Base-by-base conservation (phyloP, 2,113 vertebrate species). In the Aleadryas rufinucha region DNA sequence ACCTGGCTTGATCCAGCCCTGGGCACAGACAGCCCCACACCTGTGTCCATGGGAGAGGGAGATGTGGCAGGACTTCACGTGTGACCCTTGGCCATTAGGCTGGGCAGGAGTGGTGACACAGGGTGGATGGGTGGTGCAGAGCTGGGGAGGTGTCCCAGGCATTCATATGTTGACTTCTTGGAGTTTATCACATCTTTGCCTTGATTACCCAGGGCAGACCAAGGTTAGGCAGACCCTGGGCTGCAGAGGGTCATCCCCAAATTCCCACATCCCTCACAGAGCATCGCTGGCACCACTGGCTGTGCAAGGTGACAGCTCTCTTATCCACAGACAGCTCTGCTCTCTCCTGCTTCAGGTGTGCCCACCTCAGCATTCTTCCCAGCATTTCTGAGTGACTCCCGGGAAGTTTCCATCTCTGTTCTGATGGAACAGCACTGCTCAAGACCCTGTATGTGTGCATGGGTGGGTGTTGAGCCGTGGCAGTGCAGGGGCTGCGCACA, bases 21-120 rank as follows among this genome's bases (percentile, higher is more conserved):
- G 42, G 33, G 16, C 56, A 8, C 53, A 53, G 27, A 27, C 22
- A 74, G 9, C 35, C 63, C 60, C 71, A 33, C 16, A 49, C 7
- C 11, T 21, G 17, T 37, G 60, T 50, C 28, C 2, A 0, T 37
- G 65, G 63, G 41, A 28, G 31, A 59, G 52, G 26, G n/a, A 57
- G 31, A 26, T 1, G 33, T 35, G 41, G 7, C 52, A 49, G 33
- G 3, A 16, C n/a, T 3, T 0, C 10, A 18, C 0, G 0, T 26
- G 49, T 31, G 63, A 42, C 33, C 37, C 50, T 18, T 42, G 63
- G 60, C 17, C 39, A 6, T 5, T 0, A 3, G 41, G 42, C 31
- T 54, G 76, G 63, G 37, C 79, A 60, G 75, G 44, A 37, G 24
- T 3, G 28, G 21, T 31, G 71, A 5, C 56, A 45, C 9, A 6